Percentiles rank a stretch among this genome's conserved stretches.
These are phyloP conservation scores for Steinernema hermaphroditum DNA, from an alignment of 2,888 invertebrate genomes.

Conservation along the genomic window DNA sequence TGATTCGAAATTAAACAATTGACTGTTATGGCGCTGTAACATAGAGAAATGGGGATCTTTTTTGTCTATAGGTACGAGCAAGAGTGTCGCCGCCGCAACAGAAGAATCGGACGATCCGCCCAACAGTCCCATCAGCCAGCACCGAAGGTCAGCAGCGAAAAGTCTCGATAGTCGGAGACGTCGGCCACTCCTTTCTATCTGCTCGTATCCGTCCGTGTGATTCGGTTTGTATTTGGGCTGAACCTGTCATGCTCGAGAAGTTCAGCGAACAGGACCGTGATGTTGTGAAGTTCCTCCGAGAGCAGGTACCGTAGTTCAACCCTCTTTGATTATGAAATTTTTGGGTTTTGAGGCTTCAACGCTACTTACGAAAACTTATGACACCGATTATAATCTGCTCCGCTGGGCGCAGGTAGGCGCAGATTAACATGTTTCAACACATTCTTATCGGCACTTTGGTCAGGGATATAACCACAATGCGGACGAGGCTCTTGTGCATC, in stretches of 20 bases:
- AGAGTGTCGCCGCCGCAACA: conserved; percentile 8
- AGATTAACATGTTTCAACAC: background rate
- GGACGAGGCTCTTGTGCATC: conserved; percentile 46
- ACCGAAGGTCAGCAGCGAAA: conserved; percentile 23
- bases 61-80: conserved; percentile 21
- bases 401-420: conserved; percentile 52
- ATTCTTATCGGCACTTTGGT: background rate
- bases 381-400: conserved; percentile 55
- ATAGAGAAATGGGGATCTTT: background rate
- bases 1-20: conserved; percentile 16
- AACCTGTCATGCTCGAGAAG: background rate
- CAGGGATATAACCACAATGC: conserved; percentile 48
- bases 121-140: background rate
- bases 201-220: background rate
- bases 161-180: background rate
- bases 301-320: conserved; percentile 34
- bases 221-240: background rate
- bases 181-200: background rate
- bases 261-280: conserved; percentile 35
- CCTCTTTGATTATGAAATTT: background rate
- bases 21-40: background rate
- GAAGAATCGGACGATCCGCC: conserved; percentile 10
- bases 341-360: background rate
- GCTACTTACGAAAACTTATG: conserved; percentile 48
- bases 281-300: conserved; percentile 40